Evolutionary conservation across 1,140 invertebrate genomes (phyloP), one percentile per base, ranked within the genome.

Genomic region (Zaprionus gabonicus): DNA sequence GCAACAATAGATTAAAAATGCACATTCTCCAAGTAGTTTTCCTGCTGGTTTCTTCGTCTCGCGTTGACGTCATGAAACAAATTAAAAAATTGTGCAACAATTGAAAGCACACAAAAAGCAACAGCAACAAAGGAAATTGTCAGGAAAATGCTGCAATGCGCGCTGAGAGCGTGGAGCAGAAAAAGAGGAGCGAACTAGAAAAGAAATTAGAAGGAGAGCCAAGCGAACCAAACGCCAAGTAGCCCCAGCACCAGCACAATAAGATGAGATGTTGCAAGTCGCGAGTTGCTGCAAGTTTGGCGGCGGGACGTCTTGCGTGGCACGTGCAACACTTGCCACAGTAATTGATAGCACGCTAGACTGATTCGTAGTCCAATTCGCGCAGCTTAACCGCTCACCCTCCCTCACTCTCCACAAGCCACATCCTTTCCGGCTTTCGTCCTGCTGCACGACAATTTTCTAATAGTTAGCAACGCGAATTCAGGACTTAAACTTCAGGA

Each of bases 21-120:
- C 84, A n/a, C 71, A 63, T 41, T 66, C 65, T 49, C 9, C 25
- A 69, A 63, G 36, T 34, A 62, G 49, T 65, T 77, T 56, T 67
- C 74, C 68, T 71, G 63, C 69, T 53, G 28, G 46, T 65, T 66
- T 72, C 31, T 58, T 73, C 77, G 6, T 46, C 41, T 17, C 41
- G 41, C 71, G 46, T 68, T 15, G 34, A n/a, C 58, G 75, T 67
- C 84, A 84, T 65, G 84, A 74, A 88, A 80, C 78, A 87, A 87
- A 87, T 88, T 88, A 87, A 87, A 87, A 87, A 88, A 88, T 88
- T 88, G 85, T 88, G 84, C 84, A 88, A 84, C 85, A 88, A 88
- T 88, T 84, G 85, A 80, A 87, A 80, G 84, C 78, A 76, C 69
- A 73, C 76, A 79, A 71, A 88, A 75, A 81, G 69, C 69, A 73